phyloP scores from a whole-genome alignment of 2,888 invertebrate species.

The Epirrhoe alternata region DNA sequence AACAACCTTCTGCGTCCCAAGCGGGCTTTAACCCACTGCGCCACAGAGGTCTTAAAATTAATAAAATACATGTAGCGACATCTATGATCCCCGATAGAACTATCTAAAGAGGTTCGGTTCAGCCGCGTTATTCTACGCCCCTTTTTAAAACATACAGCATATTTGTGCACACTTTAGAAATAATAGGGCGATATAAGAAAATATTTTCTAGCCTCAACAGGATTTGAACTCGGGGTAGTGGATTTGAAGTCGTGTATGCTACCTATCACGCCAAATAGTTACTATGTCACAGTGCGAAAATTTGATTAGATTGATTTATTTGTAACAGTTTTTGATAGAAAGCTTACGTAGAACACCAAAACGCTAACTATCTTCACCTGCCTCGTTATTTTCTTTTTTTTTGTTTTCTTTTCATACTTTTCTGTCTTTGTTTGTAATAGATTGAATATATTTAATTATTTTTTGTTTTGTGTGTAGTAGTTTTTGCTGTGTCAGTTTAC shows the following conservation, averaged over 20 bases:
- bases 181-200: conserved; percentile 4
- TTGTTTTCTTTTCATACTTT: too few species aligned
- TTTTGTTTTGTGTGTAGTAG: too few species aligned
- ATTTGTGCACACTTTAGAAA: conserved; percentile 3
- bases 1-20: too few species aligned
- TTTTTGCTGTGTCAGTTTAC: too few species aligned
- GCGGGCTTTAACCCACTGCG: too few species aligned
- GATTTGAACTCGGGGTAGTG: conserved; percentile 14
- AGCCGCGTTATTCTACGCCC: conserved; percentile 35
- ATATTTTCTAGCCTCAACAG: not conserved
- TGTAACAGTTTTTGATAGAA: too few species aligned
- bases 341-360: too few species aligned
- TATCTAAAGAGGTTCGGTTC: conserved; percentile 46
- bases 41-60: too few species aligned
- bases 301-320: not conserved
- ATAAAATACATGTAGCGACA: conserved; percentile 50
- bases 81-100: conserved; percentile 45
- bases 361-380: too few species aligned
- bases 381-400: too few species aligned
- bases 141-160: conserved; percentile 5
- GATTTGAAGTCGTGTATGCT: not conserved
- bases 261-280: not conserved
- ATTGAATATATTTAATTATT: too few species aligned
- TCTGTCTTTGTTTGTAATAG: too few species aligned
- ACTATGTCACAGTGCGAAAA: not conserved